phyloP scores from a whole-genome alignment of 2,888 invertebrate genomes.

The Cecidostiba fungosa region DNA sequence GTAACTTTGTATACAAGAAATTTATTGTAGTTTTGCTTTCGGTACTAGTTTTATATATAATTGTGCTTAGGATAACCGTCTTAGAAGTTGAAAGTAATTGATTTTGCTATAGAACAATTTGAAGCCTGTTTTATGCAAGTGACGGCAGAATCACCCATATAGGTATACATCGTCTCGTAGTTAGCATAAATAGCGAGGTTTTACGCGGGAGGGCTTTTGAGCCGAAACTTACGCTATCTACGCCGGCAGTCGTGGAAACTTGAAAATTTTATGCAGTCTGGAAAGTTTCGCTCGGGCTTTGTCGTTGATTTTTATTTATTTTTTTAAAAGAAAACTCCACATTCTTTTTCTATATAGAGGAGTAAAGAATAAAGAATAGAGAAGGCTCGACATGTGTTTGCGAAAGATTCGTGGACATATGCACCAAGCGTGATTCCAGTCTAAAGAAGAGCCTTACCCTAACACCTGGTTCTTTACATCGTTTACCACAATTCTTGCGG shows the following conservation, averaged over 20 bases:
- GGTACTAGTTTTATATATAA: no score
- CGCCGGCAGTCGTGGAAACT: neutral
- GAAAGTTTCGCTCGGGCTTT: conserved; percentile 19
- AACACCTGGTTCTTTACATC: conserved; percentile 49
- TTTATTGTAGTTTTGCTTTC: no score
- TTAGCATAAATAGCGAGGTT: conserved; percentile 58
- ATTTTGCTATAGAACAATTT: no score
- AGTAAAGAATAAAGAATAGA: neutral
- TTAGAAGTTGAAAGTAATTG: no score
- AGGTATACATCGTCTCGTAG: conserved; percentile 44
- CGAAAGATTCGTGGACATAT: neutral
- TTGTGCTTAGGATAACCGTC: no score
- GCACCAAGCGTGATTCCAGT: neutral
- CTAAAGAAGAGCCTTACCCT: conserved; percentile 42
- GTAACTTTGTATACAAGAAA: no score
- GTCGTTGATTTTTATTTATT: neutral
- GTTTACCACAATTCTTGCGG: neutral
- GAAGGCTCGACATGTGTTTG: neutral
- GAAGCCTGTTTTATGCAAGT: no score
- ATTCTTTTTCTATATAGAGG: neutral
- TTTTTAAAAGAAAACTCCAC: neutral
- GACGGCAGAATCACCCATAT: conserved; percentile 15
- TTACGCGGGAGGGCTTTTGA: neutral
- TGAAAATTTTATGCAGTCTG: conserved; percentile 34
- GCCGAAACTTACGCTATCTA: neutral